phyloP scores from a whole-genome alignment of 2,113 vertebrate genomes.

The Tilapia sparmanii region DNA sequence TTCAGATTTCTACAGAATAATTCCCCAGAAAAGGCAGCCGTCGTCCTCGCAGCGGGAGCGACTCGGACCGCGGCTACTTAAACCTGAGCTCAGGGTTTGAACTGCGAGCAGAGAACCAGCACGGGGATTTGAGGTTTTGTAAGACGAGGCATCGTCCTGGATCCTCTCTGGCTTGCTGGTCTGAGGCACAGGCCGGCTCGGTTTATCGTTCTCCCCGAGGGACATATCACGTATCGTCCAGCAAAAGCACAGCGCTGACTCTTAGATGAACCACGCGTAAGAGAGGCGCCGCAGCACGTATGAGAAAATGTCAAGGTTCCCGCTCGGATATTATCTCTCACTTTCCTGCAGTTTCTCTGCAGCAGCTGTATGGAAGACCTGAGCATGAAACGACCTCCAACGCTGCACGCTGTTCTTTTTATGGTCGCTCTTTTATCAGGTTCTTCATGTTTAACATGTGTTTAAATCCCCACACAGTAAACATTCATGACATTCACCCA shows the following conservation, averaged over 20 bases:
- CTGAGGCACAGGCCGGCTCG: background rate
- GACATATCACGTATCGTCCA: background rate
- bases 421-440: background rate
- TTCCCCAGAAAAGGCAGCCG: background rate
- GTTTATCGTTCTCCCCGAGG: background rate
- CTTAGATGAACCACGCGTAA: background rate
- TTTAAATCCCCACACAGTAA: background rate
- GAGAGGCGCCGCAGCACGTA: background rate
- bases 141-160: background rate
- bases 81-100: background rate
- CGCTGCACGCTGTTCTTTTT: background rate
- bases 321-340: background rate
- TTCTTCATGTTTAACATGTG: background rate
- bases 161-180: constrained; percentile 4
- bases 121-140: constrained; percentile 8
- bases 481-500: background rate
- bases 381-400: background rate
- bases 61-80: background rate
- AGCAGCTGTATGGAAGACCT: background rate
- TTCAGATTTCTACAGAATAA: background rate
- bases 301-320: background rate
- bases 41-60: background rate
- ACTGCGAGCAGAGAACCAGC: background rate
- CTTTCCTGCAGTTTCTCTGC: background rate
- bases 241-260: background rate